Percentiles rank a stretch among this genome's conserved stretches.
phyloP scores from a whole-genome alignment of 2,888 invertebrate species.

The Linhomoeus sp. region DNA sequence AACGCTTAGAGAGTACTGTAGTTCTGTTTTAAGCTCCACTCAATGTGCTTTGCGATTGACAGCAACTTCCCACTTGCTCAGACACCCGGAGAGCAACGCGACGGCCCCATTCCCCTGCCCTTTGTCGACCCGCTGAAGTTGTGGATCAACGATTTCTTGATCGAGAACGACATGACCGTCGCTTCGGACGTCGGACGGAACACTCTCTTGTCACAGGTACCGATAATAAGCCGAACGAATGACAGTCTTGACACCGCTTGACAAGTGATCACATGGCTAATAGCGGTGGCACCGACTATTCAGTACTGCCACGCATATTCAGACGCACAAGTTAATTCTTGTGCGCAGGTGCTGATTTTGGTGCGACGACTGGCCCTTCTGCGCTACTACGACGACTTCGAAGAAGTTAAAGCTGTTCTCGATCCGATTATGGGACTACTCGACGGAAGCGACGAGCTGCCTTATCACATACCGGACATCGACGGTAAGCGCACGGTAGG shows the following conservation, averaged over 20 bases:
- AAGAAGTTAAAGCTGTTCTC: slow-evolving; percentile 24
- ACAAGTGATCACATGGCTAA: too few species aligned
- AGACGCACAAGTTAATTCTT: too few species aligned
- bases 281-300: too few species aligned
- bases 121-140: slow-evolving; percentile 1
- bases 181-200: slow-evolving; percentile 28
- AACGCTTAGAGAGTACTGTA: too few species aligned
- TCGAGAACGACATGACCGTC: slow-evolving; percentile 27
- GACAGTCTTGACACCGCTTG: too few species aligned
- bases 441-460: slow-evolving; percentile 29
- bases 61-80: too few species aligned
- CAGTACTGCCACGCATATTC: too few species aligned
- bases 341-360: slow-evolving; percentile 22
- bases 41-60: too few species aligned
- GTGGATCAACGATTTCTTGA: slow-evolving; percentile 22
- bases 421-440: slow-evolving; percentile 27
- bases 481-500: slow-evolving; percentile 1
- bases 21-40: too few species aligned
- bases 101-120: background rate
- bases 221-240: too few species aligned
- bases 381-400: slow-evolving; percentile 27
- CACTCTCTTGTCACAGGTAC: slow-evolving; percentile 15
- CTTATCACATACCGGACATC: slow-evolving; percentile 13
- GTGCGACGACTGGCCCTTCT: slow-evolving; percentile 26
- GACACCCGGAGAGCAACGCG: too few species aligned